Evolutionary conservation across 2,113 vertebrate species (phyloP).

Genomic region (Polypterus bichir): DNA sequence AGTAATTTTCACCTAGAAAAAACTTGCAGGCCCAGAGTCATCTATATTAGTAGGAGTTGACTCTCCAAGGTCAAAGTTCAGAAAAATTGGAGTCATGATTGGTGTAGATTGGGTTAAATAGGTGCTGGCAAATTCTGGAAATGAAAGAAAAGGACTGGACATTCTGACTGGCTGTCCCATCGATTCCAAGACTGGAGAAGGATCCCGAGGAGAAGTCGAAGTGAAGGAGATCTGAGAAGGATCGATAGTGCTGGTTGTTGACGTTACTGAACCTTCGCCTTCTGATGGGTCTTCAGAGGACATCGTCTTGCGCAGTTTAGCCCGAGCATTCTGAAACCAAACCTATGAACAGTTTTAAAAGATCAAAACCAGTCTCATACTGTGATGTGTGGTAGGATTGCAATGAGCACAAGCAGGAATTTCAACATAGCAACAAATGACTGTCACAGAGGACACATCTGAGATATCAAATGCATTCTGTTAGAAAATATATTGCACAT

Average conservation of each 20-base stretch:
- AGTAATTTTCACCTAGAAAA: slow-evolving; percentile 9
- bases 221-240: slow-evolving; percentile 39
- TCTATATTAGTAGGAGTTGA: slow-evolving; percentile 5
- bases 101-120: slow-evolving; percentile 28
- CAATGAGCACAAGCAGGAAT: no score
- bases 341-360: slow-evolving; percentile 28
- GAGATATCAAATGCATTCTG: no score
- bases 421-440: no score
- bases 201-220: slow-evolving; percentile 25
- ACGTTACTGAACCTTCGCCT: slow-evolving; percentile 10
- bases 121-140: slow-evolving; percentile 11
- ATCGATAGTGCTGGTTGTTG: slow-evolving; percentile 38
- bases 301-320: slow-evolving; percentile 43
- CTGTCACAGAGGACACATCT: no score
- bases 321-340: slow-evolving; percentile 55
- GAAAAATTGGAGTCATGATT: slow-evolving; percentile 22
- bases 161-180: slow-evolving; percentile 11
- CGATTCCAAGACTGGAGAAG: slow-evolving; percentile 7
- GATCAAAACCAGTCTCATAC: not conserved
- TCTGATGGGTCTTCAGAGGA: slow-evolving; percentile 27
- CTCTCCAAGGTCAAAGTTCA: slow-evolving; percentile 23
- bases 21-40: not conserved
- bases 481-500: no score
- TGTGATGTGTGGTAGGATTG: no score
- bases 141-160: slow-evolving; percentile 15